These are phyloP conservation scores for Esox lucius DNA, from an alignment of 2,797 vertebrate species.

Conservation along the genomic window DNA sequence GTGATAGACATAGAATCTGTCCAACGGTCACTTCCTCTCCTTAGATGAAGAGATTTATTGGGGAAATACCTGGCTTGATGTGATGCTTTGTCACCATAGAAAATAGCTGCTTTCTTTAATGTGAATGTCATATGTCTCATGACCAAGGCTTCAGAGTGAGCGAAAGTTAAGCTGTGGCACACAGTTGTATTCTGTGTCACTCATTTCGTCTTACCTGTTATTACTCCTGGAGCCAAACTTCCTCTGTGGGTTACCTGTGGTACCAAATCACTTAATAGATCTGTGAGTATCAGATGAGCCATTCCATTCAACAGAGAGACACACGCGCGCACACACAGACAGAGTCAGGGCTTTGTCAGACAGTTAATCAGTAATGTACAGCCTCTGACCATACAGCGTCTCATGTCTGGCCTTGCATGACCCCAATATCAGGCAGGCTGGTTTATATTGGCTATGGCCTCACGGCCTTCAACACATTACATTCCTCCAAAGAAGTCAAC, in stretches of 20 bases:
- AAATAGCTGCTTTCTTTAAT: not conserved
- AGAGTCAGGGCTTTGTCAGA: conserved; percentile 18
- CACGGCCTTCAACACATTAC: not conserved
- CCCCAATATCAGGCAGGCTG: conserved; percentile 6
- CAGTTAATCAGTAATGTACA: not conserved
- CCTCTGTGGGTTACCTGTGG: not conserved
- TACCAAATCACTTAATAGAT: conserved; percentile 32
- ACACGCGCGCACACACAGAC: conserved; percentile 14
- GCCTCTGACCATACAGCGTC: not conserved
- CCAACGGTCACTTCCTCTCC: conserved; percentile 9
- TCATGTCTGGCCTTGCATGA: conserved; percentile 5
- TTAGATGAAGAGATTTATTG: not conserved
- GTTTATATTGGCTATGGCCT: conserved; percentile 1
- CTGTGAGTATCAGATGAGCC: conserved; percentile 17
- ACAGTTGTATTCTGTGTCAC: conserved; percentile 4
- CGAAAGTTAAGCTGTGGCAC: not conserved
- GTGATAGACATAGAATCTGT: not conserved
- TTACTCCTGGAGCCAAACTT: not conserved
- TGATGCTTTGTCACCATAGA: not conserved
- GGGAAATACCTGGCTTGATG: not conserved
- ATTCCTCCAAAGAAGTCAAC: not conserved
- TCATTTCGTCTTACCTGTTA: not conserved
- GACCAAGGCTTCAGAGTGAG: not conserved
- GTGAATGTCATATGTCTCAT: not conserved
- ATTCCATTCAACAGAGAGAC: conserved; percentile 17